phyloP scores from a whole-genome alignment of 2,797 vertebrate species.

The Bryconaethiops microstoma region DNA sequence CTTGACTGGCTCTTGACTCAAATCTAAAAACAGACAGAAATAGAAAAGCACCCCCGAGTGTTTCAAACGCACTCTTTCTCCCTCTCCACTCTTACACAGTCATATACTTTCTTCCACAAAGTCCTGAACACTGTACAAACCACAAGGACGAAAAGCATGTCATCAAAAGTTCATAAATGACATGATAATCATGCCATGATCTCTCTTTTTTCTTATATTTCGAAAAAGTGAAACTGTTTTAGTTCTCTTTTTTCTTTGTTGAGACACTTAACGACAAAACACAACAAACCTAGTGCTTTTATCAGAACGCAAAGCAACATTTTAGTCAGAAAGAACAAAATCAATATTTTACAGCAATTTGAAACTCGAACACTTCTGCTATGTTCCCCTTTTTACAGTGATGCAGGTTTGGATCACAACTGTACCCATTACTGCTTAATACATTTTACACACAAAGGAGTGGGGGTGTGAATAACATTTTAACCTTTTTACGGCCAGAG shows the following conservation, averaged over 20 bases:
- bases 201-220: background rate
- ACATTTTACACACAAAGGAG: too few relatives aligned
- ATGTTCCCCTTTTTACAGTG: too few relatives aligned
- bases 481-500: too few relatives aligned
- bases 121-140: background rate
- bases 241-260: background rate
- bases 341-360: too few relatives aligned
- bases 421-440: too few relatives aligned
- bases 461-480: too few relatives aligned
- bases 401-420: too few relatives aligned
- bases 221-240: slow-evolving; percentile 12
- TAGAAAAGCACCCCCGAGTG: slow-evolving; percentile 4
- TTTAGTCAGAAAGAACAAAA: too few relatives aligned
- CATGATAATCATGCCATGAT: background rate
- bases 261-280: too few relatives aligned
- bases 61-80: background rate
- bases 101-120: background rate
- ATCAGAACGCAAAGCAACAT: too few relatives aligned
- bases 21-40: slow-evolving; percentile 19
- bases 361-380: too few relatives aligned
- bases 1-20: slow-evolving; percentile 10
- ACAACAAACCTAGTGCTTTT: background rate
- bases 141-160: background rate
- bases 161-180: background rate
- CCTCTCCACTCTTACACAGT: background rate